Evolutionary conservation across 92 coral and sea anemone species (phyloP).

Genomic region (Porites cylindrica): DNA sequence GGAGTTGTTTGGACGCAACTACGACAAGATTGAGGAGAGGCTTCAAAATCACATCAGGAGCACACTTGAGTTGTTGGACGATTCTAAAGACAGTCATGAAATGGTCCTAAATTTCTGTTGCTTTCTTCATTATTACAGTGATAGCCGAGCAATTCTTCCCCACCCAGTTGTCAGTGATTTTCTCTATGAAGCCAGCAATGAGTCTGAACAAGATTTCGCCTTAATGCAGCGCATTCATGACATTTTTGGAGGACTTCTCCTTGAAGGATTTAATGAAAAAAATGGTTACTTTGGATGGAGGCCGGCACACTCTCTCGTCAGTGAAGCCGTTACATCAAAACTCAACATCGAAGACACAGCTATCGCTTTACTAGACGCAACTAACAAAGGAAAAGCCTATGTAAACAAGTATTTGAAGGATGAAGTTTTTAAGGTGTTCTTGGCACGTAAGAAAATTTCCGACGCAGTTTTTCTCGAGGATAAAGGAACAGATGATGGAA

Average conservation of each 20-base stretch:
- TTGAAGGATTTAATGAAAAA: conserved; percentile 58
- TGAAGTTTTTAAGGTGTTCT: conserved; percentile 57
- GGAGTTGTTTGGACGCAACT: conserved; percentile 73
- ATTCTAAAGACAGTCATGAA: conserved; percentile 20
- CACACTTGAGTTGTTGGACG: conserved; percentile 33
- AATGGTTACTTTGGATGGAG: conserved; percentile 72
- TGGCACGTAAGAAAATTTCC: conserved; percentile 63
- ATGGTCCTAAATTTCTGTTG: conserved; percentile 65
- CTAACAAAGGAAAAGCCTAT: conserved; percentile 44
- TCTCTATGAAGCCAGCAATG: conserved; percentile 41
- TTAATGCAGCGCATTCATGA: conserved; percentile 41
- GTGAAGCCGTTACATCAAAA: conserved; percentile 59
- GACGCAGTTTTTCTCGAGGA: conserved; percentile 40
- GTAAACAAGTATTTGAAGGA: conserved; percentile 54
- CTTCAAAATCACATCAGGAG: conserved; percentile 58
- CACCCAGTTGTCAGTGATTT: conserved; percentile 61
- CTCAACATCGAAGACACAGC: conserved; percentile 47
- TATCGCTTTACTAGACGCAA: conserved; percentile 30
- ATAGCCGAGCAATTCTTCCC: conserved; percentile 55
- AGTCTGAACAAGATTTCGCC: conserved; percentile 7
- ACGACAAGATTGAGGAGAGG: conserved; percentile 59
- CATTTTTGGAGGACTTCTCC: conserved; percentile 73
- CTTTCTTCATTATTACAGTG: conserved; percentile 66
- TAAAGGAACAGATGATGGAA: conserved; percentile 14
- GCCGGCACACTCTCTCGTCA: conserved; percentile 77